Percentiles rank a stretch among this genome's conserved stretches.
phyloP scores from a whole-genome alignment of 2,113 vertebrate species.

The Ceyx margarethae region DNA sequence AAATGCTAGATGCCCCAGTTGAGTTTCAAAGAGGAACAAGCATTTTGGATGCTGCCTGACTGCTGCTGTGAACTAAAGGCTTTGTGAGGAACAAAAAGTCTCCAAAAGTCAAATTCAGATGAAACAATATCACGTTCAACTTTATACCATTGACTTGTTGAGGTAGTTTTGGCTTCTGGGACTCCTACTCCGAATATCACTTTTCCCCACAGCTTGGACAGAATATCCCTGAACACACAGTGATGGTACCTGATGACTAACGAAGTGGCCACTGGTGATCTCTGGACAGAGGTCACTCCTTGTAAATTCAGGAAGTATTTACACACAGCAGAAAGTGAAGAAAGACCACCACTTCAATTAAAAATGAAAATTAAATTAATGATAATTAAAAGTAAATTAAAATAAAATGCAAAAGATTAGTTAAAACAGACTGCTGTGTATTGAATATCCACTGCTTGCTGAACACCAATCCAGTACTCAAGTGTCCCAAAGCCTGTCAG shows the following conservation, averaged over 20 bases:
- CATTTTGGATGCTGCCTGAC: not conserved
- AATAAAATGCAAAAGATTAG: not conserved
- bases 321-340: not conserved
- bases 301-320: not conserved
- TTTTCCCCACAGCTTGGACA: not conserved
- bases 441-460: not conserved
- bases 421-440: not conserved
- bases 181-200: not conserved
- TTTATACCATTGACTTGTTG: not conserved
- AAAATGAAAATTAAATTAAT: not conserved
- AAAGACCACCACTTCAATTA: not conserved
- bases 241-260: not conserved
- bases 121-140: not conserved
- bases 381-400: not conserved
- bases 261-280: not conserved
- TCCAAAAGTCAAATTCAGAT: not conserved
- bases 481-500: not conserved
- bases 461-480: not conserved
- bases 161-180: not conserved
- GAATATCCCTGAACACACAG: not conserved
- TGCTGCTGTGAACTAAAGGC: not conserved
- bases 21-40: not conserved
- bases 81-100: not conserved
- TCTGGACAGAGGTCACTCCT: not conserved
- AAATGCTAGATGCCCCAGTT: not conserved